Evolutionary conservation across 2,888 invertebrate genomes (phyloP), one percentile per base, ranked within the genome.

Genomic region (Agrochola lota): DNA sequence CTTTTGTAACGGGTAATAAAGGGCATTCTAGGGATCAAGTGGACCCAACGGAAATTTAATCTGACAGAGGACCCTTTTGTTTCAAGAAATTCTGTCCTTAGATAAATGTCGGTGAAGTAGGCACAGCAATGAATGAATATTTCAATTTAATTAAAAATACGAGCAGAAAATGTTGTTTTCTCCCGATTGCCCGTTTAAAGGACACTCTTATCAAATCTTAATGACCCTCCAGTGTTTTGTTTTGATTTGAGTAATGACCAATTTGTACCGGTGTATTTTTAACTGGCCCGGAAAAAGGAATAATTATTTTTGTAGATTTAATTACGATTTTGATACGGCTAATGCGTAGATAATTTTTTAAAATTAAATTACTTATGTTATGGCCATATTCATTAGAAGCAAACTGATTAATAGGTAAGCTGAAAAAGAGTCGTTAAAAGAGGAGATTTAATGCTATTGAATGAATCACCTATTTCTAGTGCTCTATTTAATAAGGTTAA

Each of bases 11-110:
- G 83, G 92, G 95, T 94, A 95, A 95, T 96, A 96, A 96, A 95
- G 94, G 94, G 93, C 93, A 93, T 95, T 93, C 94, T 95, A 94
- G 94, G 93, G 91, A 93, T 94, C 91, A 91, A 95, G 95, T 95
- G 95, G 95, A 95, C 95, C 94, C 92, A 91, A 91, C 95, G 95
- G 96, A 96, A 96, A 96, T 96, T 96, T 96, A 95, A 96, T 96
- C 96, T 94, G 92, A 92, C 91, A 89, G 91, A 94, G 93, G 92
- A 92, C 93, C 94, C 94, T 96, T 95, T 86, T 95, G 95, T 95
- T 94, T 92, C 89, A 87, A 90, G 91, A 92, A 93, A 95, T 94
- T 95, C 92, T 93, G 94, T 93, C 93, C 94, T 95, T 93, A 94
- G 92, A 95, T 94, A 95, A 96, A 95, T 94, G 94, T 93, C 92